Conservation (phyloP, 1,140 invertebrate species). For the Zaprionus tsacasi region DNA sequence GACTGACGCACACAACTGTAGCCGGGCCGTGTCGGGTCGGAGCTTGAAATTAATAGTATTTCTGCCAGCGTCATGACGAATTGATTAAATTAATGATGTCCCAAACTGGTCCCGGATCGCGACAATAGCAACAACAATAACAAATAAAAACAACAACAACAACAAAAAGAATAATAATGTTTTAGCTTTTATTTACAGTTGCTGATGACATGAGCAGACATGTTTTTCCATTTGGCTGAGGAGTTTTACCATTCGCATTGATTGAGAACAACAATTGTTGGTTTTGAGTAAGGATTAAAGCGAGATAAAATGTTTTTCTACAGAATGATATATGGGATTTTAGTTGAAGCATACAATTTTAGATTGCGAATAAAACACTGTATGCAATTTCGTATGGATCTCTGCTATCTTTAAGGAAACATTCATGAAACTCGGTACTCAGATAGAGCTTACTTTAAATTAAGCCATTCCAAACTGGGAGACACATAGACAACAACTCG, state of each 20-base stretch:
- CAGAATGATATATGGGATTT: neutral
- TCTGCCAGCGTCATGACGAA: slow-evolving; percentile 38
- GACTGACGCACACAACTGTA: neutral
- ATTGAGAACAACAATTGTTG: neutral
- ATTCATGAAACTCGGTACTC: neutral
- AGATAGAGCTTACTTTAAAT: neutral
- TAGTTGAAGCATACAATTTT: too few relatives aligned
- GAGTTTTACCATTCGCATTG: neutral
- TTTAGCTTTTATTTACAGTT: slow-evolving; percentile 1
- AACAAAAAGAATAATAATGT: slow-evolving; percentile 11
- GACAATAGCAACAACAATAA: slow-evolving; percentile 6
- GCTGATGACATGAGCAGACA: neutral
- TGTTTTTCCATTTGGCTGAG: neutral
- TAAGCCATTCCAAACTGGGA: neutral
- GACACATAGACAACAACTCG: neutral
- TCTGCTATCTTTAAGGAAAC: neutral
- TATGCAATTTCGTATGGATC: too few relatives aligned
- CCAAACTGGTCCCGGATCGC: neutral
- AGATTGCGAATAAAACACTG: too few relatives aligned
- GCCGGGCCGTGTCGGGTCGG: neutral
- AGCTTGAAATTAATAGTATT: slow-evolving; percentile 60
- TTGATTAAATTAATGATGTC: slow-evolving; percentile 71
- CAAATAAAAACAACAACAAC: neutral
- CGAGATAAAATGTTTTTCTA: neutral
- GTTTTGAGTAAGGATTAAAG: neutral